phyloP scores from a whole-genome alignment of 2,888 invertebrate genomes.

The Linnaemya tessellans region DNA sequence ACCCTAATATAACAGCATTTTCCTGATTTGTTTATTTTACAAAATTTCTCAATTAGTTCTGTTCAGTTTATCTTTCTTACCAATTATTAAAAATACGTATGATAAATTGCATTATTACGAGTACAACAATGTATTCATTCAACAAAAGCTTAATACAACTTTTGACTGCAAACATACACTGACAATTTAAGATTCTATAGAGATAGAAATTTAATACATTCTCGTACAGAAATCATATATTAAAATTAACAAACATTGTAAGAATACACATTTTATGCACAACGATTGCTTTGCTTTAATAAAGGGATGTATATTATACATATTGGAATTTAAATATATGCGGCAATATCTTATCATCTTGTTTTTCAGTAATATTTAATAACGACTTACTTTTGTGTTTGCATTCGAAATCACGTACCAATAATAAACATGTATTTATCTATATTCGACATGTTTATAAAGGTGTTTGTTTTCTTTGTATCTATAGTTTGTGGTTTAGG shows the following conservation, averaged over 20 bases:
- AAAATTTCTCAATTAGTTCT: slow-evolving; percentile 1
- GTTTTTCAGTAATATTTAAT: slow-evolving; percentile 24
- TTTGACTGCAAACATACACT: slow-evolving; percentile 36
- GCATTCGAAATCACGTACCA: slow-evolving; percentile 7
- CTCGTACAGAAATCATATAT: background rate
- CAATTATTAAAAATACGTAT: background rate
- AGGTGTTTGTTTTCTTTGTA: background rate
- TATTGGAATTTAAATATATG: background rate
- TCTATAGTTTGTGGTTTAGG: background rate
- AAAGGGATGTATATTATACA: background rate
- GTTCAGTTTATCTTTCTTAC: background rate
- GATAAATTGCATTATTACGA: slow-evolving; percentile 49
- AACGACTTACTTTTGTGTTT: slow-evolving; percentile 10
- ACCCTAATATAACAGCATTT: background rate
- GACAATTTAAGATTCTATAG: slow-evolving; percentile 24
- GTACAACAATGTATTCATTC: slow-evolving; percentile 34
- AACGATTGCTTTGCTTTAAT: slow-evolving; percentile 2
- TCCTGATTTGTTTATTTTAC: background rate
- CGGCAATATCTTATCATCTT: slow-evolving; percentile 6
- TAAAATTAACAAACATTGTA: background rate
- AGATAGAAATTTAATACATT: slow-evolving; percentile 18
- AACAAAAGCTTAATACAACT: slow-evolving; percentile 30
- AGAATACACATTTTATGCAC: background rate
- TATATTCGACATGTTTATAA: background rate
- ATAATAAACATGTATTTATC: slow-evolving; percentile 14